Percentiles rank a stretch among this genome's conserved stretches.
Conservation (phyloP, 1,140 invertebrate species). For the Macrosteles quadrilineatus region DNA sequence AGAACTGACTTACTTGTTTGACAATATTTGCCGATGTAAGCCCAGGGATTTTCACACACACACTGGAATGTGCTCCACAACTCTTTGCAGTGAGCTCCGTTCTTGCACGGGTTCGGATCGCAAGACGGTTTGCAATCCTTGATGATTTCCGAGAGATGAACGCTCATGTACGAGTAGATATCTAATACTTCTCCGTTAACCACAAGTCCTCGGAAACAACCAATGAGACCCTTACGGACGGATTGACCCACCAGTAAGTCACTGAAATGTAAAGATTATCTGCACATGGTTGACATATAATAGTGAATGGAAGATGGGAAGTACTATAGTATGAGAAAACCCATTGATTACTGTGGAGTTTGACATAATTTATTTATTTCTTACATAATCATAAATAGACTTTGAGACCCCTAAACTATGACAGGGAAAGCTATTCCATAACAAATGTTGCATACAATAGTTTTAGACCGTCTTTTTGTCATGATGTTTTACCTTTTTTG, state of each 20-base stretch:
- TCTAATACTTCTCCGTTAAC: slow-evolving; percentile 89
- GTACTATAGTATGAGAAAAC: too few species aligned
- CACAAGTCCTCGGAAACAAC: slow-evolving; percentile 88
- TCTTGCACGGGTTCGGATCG: slow-evolving; percentile 90
- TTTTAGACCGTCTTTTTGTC: too few species aligned
- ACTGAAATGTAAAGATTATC: too few species aligned
- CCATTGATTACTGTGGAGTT: too few species aligned
- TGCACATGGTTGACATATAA: too few species aligned
- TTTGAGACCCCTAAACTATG: too few species aligned
- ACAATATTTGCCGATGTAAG: slow-evolving; percentile 84
- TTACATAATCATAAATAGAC: too few species aligned
- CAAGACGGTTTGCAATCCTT: slow-evolving; percentile 92
- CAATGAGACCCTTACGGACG: slow-evolving; percentile 84
- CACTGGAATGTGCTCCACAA: slow-evolving; percentile 91
- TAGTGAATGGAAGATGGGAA: too few species aligned
- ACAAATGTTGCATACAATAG: too few species aligned
- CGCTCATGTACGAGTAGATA: slow-evolving; percentile 92
- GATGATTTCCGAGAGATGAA: slow-evolving; percentile 85
- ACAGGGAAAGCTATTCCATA: too few species aligned
- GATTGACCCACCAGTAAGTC: slow-evolving; percentile 74
- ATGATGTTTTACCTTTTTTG: too few species aligned
- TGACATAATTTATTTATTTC: too few species aligned
- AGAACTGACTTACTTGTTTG: slow-evolving; percentile 80
- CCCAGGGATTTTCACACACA: slow-evolving; percentile 86
- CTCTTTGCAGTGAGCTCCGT: slow-evolving; percentile 87